Evolutionary conservation across 2,888 invertebrate species (phyloP), one percentile per base, ranked within the genome.

Genomic region (Apeira syringaria): DNA sequence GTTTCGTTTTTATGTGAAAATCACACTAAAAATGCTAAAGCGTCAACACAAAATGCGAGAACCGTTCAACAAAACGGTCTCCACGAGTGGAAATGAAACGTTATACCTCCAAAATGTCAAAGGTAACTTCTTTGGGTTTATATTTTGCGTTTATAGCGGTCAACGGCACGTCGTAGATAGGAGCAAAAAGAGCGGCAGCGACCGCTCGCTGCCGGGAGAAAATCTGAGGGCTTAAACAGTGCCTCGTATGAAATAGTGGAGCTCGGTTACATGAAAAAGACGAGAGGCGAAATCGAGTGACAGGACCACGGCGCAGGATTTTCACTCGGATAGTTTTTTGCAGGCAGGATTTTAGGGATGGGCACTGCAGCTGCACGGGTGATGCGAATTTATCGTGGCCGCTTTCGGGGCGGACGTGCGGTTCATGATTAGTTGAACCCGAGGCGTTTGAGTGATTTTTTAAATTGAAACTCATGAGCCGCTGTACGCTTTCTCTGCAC

Each of bases 231-330:
- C 86, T 89, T 89, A 89, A 87, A 89, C 85, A 89, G 83, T 82
- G 80, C 80, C 83, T 73, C 83, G 87, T 86, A 89, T 87, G 86
- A 89, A 89, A 88, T 88, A 87, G 83, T 84, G 72, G 80, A 73
- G 81, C 80, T 86, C 82, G 84, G 86, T 87, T 86, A 89, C 88
- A 88, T 87, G 88, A 88, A 89, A 89, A 87, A 89, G 88, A 89
- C 84, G 85, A 84, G 80, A 80, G 81, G 77, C 82, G 81, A 82
- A 86, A 88, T 88, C 86, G 85, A 86, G 85, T 85, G 86, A 88
- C 88, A 82, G 84, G 73, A 79, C 80, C 76, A 75, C 83, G 82
- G 81, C 70, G 71, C 76, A 78, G 82, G 84, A 81, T 83, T 86
- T 88, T 83, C 79, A 75, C 78, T 77, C 68, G 67, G 77, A 75